Evolutionary conservation across 2,797 vertebrate species (phyloP).

Genomic region (Macroramphosus scolopax): DNA sequence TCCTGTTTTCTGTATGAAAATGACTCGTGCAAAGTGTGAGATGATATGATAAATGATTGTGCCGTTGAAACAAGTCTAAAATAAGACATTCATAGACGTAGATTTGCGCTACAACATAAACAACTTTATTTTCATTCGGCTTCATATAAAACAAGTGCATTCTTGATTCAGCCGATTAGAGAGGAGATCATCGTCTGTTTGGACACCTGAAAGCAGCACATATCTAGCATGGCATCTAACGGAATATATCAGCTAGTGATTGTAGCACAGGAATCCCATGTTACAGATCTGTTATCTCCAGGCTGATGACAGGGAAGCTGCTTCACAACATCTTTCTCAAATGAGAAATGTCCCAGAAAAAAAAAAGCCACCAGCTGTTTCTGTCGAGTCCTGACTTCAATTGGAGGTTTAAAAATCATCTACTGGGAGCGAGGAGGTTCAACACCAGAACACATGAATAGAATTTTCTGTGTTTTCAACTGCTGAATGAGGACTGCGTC

Average conservation of each 20-base stretch:
- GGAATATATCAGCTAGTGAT: too few relatives aligned
- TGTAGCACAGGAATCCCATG: constrained; percentile 1
- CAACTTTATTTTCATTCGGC: too few relatives aligned
- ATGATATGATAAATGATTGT: constrained; percentile 6
- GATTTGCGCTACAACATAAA: too few relatives aligned
- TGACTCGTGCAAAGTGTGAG: constrained; percentile 15
- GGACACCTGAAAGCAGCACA: too few relatives aligned
- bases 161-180: too few relatives aligned
- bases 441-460: not conserved
- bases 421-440: not conserved
- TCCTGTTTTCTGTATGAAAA: constrained; percentile 14
- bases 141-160: too few relatives aligned
- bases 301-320: constrained; percentile 3
- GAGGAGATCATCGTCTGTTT: too few relatives aligned
- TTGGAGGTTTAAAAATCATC: not conserved
- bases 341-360: too few relatives aligned
- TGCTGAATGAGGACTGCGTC: not conserved
- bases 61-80: constrained; percentile 18
- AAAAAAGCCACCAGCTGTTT: not conserved
- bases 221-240: too few relatives aligned
- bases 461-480: not conserved
- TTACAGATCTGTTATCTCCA: not conserved
- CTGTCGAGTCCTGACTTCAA: not conserved
- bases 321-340: constrained; percentile 4
- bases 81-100: constrained; percentile 6